Conservation (phyloP, 2,113 vertebrate genomes). For the Hirundichthys speculiger region DNA sequence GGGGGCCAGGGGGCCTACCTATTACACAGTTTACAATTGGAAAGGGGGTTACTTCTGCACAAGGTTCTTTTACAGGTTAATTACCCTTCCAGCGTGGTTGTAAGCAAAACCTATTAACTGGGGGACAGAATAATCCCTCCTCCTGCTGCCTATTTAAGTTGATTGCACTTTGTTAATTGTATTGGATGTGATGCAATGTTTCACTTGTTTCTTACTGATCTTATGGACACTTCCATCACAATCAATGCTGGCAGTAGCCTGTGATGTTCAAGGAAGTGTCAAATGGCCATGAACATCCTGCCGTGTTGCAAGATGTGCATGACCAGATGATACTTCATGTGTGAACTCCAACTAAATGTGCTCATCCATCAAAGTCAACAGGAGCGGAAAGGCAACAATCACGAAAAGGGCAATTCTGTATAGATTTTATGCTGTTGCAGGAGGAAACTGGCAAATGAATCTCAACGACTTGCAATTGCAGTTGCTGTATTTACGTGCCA, state of each 20-base stretch:
- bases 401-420: constrained; percentile 55
- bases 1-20: too few species aligned
- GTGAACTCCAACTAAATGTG: constrained; percentile 40
- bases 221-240: not conserved
- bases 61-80: constrained; percentile 12
- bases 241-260: constrained; percentile 7
- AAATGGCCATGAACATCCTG: not conserved
- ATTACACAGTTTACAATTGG: too few species aligned
- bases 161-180: not conserved
- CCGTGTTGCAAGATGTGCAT: constrained; percentile 4
- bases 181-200: not conserved
- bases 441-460: constrained; percentile 68
- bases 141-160: not conserved
- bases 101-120: constrained; percentile 4
- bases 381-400: constrained; percentile 15
- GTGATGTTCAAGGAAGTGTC: constrained; percentile 17
- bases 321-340: constrained; percentile 12
- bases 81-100: constrained; percentile 7
- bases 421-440: constrained; percentile 55
- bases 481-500: constrained; percentile 55
- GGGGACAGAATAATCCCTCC: constrained; percentile 13
- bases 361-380: constrained; percentile 64
- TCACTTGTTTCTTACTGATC: not conserved
- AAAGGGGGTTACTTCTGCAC: constrained; percentile 9
- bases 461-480: constrained; percentile 67